Conservation (phyloP, 2,797 vertebrate species). For the Alfaro cultratus region DNA sequence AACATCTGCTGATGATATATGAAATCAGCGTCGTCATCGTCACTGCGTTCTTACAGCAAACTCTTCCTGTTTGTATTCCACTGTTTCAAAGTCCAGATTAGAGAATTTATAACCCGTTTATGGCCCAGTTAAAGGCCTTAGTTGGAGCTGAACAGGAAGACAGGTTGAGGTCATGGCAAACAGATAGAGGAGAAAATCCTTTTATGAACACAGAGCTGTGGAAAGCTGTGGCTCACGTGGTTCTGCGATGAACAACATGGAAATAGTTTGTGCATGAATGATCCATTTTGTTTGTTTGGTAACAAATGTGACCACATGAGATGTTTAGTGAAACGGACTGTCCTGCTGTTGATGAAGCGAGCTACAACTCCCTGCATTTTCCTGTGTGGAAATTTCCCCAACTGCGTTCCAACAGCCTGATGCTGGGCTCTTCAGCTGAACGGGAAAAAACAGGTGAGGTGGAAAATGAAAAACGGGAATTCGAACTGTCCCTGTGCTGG, state of each 20-base stretch:
- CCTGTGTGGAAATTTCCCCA: neutral
- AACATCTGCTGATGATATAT: neutral
- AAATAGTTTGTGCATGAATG: neutral
- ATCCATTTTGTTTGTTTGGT: constrained; percentile 1
- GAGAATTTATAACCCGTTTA: constrained; percentile 36
- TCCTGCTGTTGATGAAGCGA: neutral
- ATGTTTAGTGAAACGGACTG: neutral
- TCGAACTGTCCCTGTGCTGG: neutral
- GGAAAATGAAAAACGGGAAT: neutral
- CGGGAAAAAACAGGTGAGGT: neutral
- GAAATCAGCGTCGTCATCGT: neutral
- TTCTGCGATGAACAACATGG: neutral
- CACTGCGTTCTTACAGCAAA: constrained; percentile 10
- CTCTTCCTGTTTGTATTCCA: too few relatives aligned
- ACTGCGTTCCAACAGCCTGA: neutral
- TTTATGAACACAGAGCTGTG: neutral
- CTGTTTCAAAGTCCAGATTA: constrained; percentile 29
- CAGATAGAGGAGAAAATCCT: neutral
- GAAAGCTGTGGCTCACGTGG: neutral
- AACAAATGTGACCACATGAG: neutral
- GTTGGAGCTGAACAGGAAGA: constrained; percentile 2
- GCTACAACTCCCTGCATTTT: neutral
- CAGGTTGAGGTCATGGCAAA: constrained; percentile 16
- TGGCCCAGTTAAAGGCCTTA: constrained; percentile 19
- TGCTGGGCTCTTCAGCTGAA: neutral